Percentiles rank a stretch among this genome's conserved stretches.
Evolutionary conservation across 2,888 invertebrate genomes (phyloP).

Genomic region (Biston betularia): DNA sequence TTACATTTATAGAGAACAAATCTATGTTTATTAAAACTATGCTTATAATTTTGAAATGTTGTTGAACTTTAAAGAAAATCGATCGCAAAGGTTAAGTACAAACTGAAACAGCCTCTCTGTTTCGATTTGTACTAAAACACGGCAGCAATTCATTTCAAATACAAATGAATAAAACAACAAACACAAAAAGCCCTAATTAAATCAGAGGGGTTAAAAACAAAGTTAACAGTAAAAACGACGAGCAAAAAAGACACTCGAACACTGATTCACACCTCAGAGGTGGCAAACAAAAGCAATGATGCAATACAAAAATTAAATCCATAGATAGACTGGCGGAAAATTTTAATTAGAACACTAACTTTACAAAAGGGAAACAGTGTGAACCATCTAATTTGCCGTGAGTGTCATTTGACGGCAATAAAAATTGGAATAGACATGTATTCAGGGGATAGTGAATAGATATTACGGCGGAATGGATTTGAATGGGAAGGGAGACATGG

Average conservation of each 20-base stretch:
- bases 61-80: neutral
- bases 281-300: constrained; percentile 76
- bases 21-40: neutral
- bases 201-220: constrained; percentile 62
- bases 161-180: constrained; percentile 47
- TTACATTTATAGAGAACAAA: neutral
- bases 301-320: constrained; percentile 60
- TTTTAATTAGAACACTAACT: constrained; percentile 82
- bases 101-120: no score
- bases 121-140: constrained; percentile 14
- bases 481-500: constrained; percentile 59
- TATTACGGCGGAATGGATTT: constrained; percentile 65
- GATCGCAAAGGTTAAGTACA: no score
- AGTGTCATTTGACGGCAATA: constrained; percentile 71
- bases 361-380: constrained; percentile 68
- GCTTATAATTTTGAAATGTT: neutral
- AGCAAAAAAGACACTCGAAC: constrained; percentile 62
- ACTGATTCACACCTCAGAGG: constrained; percentile 81
- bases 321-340: constrained; percentile 69
- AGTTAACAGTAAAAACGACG: constrained; percentile 58
- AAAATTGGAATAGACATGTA: constrained; percentile 57
- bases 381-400: constrained; percentile 76
- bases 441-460: constrained; percentile 66
- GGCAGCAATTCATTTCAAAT: constrained; percentile 34
- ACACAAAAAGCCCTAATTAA: constrained; percentile 65